phyloP scores from a whole-genome alignment of 2,797 vertebrate species.

The Remorina albescens region DNA sequence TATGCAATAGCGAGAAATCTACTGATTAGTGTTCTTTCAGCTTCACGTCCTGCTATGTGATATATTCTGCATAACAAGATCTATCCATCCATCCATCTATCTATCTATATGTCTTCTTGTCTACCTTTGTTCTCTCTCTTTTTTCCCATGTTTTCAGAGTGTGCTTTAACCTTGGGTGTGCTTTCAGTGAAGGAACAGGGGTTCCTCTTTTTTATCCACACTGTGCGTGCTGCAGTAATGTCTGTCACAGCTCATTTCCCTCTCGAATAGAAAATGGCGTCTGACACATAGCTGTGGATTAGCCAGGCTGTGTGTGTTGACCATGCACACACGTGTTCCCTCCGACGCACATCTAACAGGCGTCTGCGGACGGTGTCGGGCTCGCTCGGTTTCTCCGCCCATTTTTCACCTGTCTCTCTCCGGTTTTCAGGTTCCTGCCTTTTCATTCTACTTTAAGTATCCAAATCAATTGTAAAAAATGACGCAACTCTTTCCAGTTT shows the following conservation, averaged over 20 bases:
- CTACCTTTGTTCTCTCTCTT: neutral
- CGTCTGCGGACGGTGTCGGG: neutral
- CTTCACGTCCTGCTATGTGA: neutral
- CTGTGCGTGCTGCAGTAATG: conserved; percentile 64
- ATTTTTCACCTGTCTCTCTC: no score
- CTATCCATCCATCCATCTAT: conserved; percentile 8
- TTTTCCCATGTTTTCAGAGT: conserved; percentile 14
- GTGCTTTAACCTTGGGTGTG: conserved; percentile 65
- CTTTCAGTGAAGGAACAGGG: conserved; percentile 34
- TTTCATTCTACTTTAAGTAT: no score
- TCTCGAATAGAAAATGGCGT: conserved; percentile 67
- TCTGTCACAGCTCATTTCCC: conserved; percentile 75
- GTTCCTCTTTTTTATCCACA: conserved; percentile 68
- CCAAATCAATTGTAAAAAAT: no score
- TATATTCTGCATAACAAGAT: neutral
- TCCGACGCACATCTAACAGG: neutral
- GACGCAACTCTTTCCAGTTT: no score
- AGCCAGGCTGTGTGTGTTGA: conserved; percentile 37
- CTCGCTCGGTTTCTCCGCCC: no score
- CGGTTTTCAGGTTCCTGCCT: no score
- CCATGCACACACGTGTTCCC: conserved; percentile 5
- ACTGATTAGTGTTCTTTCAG: conserved; percentile 30
- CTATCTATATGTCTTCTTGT: neutral
- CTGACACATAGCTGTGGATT: conserved; percentile 67
- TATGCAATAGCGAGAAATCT: conserved; percentile 59